Base-by-base conservation (phyloP, 2,888 invertebrate genomes). In the Apamea epomidion region DNA sequence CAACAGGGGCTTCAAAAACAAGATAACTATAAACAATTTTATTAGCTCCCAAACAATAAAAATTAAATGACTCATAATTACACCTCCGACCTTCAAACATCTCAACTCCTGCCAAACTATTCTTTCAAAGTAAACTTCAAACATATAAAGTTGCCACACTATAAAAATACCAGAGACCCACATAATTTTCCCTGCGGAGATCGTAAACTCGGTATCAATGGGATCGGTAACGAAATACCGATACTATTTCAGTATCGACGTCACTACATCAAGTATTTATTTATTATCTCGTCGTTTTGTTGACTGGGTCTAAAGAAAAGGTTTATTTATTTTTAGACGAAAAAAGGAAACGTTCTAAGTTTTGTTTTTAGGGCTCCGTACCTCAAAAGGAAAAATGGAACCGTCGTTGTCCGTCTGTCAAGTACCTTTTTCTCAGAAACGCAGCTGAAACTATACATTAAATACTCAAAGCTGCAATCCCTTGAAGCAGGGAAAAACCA, bases 161-260 rank as follows among this genome's bases (percentile, higher is more conserved):
- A 74, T 87, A 82, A 83, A 83, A 84, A 74, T 68, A 76, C 54
- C 6, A 21, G 45, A n/a, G 21, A 87, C 87, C 87, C 87, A 72
- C 71, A 87, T 85, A 75, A 76, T 54, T 85, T 42, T 54, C 48
- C 4, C 60, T 0, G 16, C 48, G 21, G 69, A 58, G 71, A 37
- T 77, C 87, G 87, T 85, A 85, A 85, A 85, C 72, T 67, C 62
- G 10, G 7, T 25, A 64, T 60, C 87, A 48, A 79, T 72, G 60
- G 76, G 29, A 71, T 29, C 37, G 62, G 74, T 67, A 29, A 42
- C 37, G 21, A 48, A 86, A 86, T 68, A 69, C 42, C 72, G 68
- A 51, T 60, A 84, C 68, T 84, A 87, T 84, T 58, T 76, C 45
- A 71, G 6, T 25, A 54, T 65, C 37, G 64, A 60, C 74, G 48